Evolutionary conservation across 2,888 invertebrate genomes (phyloP).

Genomic region (Hymenopus coronatus): DNA sequence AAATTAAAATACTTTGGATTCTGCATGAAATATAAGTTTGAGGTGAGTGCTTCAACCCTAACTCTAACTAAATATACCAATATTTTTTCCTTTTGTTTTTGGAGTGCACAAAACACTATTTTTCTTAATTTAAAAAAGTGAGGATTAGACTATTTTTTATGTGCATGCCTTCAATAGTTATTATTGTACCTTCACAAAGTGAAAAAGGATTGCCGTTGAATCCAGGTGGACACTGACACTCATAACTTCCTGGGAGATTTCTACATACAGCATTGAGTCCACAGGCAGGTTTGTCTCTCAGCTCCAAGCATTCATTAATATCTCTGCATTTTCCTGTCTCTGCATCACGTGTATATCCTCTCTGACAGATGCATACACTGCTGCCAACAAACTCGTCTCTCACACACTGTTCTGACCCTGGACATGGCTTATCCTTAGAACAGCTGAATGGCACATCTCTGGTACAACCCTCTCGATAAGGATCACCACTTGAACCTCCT

Average conservation of each 20-base stretch:
- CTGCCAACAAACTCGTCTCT: conserved; percentile 68
- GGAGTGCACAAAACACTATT: too few species aligned
- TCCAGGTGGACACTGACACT: conserved; percentile 84
- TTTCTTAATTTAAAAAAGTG: too few species aligned
- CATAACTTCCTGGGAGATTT: conserved; percentile 89
- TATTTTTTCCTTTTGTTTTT: too few species aligned
- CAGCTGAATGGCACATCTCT: conserved; percentile 63
- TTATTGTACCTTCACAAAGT: conserved; percentile 73
- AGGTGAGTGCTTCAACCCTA: too few species aligned
- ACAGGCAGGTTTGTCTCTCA: conserved; percentile 73
- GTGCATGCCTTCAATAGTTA: too few species aligned
- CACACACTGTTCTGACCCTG: conserved; percentile 81
- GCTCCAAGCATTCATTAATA: conserved; percentile 78
- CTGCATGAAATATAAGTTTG: too few species aligned
- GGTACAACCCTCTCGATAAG: conserved; percentile 74
- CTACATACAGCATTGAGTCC: conserved; percentile 88
- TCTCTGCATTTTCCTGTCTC: conserved; percentile 77
- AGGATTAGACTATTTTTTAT: too few species aligned
- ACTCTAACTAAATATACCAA: too few species aligned
- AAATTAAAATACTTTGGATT: too few species aligned
- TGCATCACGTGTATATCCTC: conserved; percentile 77
- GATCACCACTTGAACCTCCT: conserved; percentile 66
- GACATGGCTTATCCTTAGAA: conserved; percentile 73
- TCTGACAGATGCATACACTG: conserved; percentile 85
- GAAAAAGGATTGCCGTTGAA: conserved; percentile 89